Percentiles rank a stretch among this genome's conserved stretches.
These are phyloP conservation scores for Scophthalmus maximus DNA, from an alignment of 2,113 vertebrate genomes.

Conservation along the genomic window DNA sequence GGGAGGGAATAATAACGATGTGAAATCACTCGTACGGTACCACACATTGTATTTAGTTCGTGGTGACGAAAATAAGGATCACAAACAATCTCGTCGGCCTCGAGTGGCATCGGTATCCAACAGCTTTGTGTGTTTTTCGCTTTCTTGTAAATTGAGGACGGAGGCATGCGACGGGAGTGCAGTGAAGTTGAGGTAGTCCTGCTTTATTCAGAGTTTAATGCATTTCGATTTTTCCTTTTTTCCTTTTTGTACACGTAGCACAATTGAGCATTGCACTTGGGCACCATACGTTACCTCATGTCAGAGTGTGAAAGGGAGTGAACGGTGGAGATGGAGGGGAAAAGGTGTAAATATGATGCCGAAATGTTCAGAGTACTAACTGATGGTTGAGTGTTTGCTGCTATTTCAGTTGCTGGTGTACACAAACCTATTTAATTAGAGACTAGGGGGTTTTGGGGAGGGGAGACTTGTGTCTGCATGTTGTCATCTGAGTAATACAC, in stretches of 20 bases:
- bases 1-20: constrained; percentile 54
- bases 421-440: constrained; percentile 56
- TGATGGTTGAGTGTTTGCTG: constrained; percentile 89
- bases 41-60: constrained; percentile 46
- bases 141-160: background rate
- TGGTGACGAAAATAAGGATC: constrained; percentile 46
- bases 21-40: constrained; percentile 79
- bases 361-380: constrained; percentile 70
- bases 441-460: constrained; percentile 68
- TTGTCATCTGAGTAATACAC: constrained; percentile 67
- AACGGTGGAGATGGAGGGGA: constrained; percentile 25
- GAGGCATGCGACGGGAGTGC: constrained; percentile 10
- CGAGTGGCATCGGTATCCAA: constrained; percentile 72
- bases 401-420: constrained; percentile 87
- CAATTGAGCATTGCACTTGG: constrained; percentile 94
- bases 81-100: constrained; percentile 68
- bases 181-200: constrained; percentile 70
- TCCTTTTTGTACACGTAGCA: constrained; percentile 90
- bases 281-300: constrained; percentile 96
- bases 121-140: constrained; percentile 1
- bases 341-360: constrained; percentile 73
- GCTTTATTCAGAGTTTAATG: constrained; percentile 81
- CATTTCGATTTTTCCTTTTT: constrained; percentile 61
- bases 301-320: constrained; percentile 84
- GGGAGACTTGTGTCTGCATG: constrained; percentile 60